A percentile compares a stretch with the other conserved stretches of the same genome.
These are phyloP conservation scores for Benthochromis sp. DNA, from an alignment of 2,113 vertebrate species.

Conservation along the genomic window DNA sequence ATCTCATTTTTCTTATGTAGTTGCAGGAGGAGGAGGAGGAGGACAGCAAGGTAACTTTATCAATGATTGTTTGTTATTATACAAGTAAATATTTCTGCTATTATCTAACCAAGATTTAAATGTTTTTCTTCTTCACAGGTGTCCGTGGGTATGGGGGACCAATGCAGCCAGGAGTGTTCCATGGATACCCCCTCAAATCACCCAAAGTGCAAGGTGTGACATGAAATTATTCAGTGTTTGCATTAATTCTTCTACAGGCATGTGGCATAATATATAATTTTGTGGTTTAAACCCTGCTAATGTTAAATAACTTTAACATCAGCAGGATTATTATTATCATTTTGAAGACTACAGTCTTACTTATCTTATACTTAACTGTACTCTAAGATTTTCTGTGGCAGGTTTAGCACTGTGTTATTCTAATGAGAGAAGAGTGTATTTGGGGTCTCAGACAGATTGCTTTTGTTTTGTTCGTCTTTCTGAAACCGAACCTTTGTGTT, in stretches of 20 bases:
- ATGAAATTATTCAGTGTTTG: background rate
- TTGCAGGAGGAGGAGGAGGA: constrained; percentile 21
- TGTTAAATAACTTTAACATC: background rate
- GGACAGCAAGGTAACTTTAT: constrained; percentile 8
- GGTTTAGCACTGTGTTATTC: background rate
- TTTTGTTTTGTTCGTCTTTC: background rate
- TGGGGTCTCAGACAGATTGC: background rate
- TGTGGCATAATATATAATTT: background rate
- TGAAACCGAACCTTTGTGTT: background rate
- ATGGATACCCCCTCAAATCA: constrained; percentile 94
- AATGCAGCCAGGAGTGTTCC: constrained; percentile 84
- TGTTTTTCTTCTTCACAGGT: constrained; percentile 22
- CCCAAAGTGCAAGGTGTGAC: constrained; percentile 82
- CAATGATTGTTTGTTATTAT: background rate
- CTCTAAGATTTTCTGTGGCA: background rate
- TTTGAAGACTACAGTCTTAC: background rate
- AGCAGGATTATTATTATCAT: background rate
- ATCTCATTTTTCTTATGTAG: constrained; percentile 16
- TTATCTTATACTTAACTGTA: background rate
- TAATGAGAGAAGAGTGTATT: background rate
- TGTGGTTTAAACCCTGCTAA: background rate
- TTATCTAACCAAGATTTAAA: background rate
- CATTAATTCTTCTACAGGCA: background rate
- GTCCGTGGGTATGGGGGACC: constrained; percentile 78
- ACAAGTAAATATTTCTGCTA: background rate